These are phyloP conservation scores for Neofelis nebulosa DNA, from an alignment of 2,113 vertebrate species.

Conservation along the genomic window DNA sequence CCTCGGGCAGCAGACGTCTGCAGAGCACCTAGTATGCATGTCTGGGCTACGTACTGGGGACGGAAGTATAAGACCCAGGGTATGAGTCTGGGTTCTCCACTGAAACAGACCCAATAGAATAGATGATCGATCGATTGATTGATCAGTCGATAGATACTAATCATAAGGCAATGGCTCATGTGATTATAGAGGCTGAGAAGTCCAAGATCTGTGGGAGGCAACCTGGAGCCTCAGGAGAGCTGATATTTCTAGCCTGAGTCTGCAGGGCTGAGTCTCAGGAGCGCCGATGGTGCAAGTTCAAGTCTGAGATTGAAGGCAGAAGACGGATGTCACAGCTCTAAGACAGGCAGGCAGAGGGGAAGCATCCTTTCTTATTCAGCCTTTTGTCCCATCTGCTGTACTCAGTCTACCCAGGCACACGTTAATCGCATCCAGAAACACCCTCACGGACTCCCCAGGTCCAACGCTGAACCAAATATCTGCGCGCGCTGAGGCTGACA, in stretches of 20 bases:
- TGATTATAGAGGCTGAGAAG: neutral
- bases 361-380: neutral
- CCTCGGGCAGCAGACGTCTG: neutral
- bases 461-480: neutral
- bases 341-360: neutral
- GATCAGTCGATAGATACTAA: neutral
- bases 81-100: neutral
- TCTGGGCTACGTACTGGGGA: neutral
- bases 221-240: neutral
- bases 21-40: neutral
- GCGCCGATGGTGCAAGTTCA: neutral
- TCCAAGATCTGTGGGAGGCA: neutral
- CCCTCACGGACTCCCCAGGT: neutral
- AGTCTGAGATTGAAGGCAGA: neutral
- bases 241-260: neutral
- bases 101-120: neutral
- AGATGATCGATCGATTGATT: neutral
- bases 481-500: neutral
- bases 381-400: neutral
- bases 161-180: neutral
- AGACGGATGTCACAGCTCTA: neutral
- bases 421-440: neutral
- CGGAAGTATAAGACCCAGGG: neutral
- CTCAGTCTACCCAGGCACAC: too few relatives aligned
- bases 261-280: neutral